Conservation (phyloP, 2,113 vertebrate species). For the Origma solitaria region DNA sequence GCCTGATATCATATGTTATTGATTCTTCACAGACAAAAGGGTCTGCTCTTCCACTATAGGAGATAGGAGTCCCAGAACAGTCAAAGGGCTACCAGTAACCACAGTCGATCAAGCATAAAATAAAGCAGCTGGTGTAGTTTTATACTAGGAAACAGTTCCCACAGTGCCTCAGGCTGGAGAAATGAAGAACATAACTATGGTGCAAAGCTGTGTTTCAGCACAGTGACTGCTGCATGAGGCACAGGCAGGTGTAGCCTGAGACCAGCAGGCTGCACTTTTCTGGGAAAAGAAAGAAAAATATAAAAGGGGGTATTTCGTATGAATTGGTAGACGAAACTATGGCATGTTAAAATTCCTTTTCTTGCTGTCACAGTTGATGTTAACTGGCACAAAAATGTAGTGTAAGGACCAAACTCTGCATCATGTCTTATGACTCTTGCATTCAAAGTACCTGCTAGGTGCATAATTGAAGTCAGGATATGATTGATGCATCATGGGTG, state of each 20-base stretch:
- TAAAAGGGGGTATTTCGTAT: neutral
- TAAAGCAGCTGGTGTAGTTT: neutral
- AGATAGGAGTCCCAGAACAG: neutral
- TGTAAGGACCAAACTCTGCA: neutral
- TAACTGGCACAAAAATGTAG: neutral
- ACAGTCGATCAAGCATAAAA: neutral
- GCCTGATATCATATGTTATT: neutral
- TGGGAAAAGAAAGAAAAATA: neutral
- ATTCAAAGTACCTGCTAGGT: neutral
- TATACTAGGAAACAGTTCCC: neutral
- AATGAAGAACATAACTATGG: neutral
- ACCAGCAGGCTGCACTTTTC: neutral
- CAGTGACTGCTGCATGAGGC: neutral
- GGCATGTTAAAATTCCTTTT: neutral
- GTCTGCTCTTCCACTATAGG: neutral
- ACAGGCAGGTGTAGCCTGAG: neutral
- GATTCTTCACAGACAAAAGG: neutral
- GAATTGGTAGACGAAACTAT: neutral
- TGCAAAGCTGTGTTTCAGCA: neutral
- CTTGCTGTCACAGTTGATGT: neutral
- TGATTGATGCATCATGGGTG: neutral
- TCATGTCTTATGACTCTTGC: neutral
- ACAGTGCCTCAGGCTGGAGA: neutral
- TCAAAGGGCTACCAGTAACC: neutral
- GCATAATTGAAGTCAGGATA: neutral